Percentiles rank a stretch among this genome's conserved stretches.
Conservation (phyloP, 2,113 vertebrate species). For the Erythrolamprus reginae region DNA sequence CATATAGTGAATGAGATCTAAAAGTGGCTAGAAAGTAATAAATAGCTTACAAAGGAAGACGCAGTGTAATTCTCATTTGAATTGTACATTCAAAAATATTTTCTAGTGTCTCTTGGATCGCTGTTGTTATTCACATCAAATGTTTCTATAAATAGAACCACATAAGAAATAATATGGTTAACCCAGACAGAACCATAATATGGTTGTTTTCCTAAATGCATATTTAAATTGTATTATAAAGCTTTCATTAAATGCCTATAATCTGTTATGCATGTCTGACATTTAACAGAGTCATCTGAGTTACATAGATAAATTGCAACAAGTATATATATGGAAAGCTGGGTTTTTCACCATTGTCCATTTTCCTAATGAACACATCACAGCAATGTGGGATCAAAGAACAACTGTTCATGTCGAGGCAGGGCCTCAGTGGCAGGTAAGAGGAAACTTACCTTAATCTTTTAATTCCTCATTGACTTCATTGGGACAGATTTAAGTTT, state of each 20-base stretch:
- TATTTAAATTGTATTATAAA: not conserved
- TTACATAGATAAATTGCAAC: conserved; percentile 74
- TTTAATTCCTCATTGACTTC: not conserved
- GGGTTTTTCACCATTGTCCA: conserved; percentile 88
- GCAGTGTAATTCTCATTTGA: not conserved
- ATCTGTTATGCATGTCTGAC: not conserved
- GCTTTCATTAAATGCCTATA: not conserved
- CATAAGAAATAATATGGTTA: not conserved
- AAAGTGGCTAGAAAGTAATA: not conserved
- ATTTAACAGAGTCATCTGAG: conserved; percentile 80
- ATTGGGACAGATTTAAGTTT: not conserved
- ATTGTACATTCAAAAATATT: not conserved
- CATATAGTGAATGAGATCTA: not conserved
- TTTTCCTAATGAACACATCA: conserved; percentile 81
- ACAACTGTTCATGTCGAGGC: conserved; percentile 90
- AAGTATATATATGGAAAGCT: conserved; percentile 80
- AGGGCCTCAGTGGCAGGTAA: conserved; percentile 91
- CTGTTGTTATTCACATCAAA: not conserved
- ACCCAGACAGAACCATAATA: not conserved
- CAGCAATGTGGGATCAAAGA: conserved; percentile 91
- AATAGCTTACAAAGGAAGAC: not conserved
- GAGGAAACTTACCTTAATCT: not conserved
- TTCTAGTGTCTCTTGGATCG: not conserved
- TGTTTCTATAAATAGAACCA: not conserved
- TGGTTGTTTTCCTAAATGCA: not conserved